Evolutionary conservation across 2,113 vertebrate species (phyloP).

Genomic region (Rhipidura dahli): DNA sequence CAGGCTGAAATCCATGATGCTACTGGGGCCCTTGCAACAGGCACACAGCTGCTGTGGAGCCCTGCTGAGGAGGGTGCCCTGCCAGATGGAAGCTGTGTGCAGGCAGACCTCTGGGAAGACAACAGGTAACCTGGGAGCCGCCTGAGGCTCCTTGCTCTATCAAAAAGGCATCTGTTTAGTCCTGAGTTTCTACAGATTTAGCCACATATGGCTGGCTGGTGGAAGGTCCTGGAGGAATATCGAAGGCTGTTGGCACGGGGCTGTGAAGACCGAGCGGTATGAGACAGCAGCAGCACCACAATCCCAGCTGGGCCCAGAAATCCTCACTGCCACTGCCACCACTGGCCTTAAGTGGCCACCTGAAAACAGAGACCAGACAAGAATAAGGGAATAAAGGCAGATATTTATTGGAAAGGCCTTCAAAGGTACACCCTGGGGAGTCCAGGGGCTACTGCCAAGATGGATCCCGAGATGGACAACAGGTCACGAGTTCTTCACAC

Average conservation of each 20-base stretch:
- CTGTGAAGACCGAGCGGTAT: neutral
- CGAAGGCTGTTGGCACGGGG: rapidly evolving
- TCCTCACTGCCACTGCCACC: neutral
- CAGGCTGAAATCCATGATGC: neutral
- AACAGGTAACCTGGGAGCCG: neutral
- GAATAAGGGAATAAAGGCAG: no score
- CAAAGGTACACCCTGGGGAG: no score
- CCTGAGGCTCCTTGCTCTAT: neutral
- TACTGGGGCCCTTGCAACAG: rapidly evolving
- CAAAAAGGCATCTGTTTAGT: neutral
- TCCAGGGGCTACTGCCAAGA: no score
- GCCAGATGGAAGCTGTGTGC: neutral
- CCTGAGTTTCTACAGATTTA: neutral
- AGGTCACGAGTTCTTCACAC: no score
- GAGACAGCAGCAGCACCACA: neutral
- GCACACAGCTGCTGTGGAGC: neutral
- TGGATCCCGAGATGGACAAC: no score
- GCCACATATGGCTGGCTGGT: neutral
- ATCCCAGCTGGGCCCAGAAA: neutral
- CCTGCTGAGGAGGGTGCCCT: neutral
- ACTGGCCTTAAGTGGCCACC: neutral
- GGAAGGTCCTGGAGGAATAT: neutral
- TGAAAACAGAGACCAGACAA: no score
- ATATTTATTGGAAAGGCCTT: no score
- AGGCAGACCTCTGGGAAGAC: neutral